A percentile compares a stretch with the other conserved stretches of the same genome.
phyloP scores from a whole-genome alignment of 1,140 invertebrate species.

The Drosophila pruinosa region DNA sequence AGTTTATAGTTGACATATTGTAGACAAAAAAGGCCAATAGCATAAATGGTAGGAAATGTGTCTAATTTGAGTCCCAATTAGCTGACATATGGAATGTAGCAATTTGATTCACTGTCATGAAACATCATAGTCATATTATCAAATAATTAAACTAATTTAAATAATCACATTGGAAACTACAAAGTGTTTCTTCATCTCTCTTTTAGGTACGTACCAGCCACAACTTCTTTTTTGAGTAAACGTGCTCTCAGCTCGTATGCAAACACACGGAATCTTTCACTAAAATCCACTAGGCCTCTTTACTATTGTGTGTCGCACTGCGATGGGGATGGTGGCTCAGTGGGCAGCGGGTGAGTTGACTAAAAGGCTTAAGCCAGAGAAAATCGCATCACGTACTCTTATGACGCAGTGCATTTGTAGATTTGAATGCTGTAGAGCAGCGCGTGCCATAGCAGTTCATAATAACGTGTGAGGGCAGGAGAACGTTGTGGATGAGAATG shows the following conservation, averaged over 20 bases:
- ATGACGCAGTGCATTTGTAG: slow-evolving; percentile 29
- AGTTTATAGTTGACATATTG: slow-evolving; percentile 45
- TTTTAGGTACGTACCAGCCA: slow-evolving; percentile 44
- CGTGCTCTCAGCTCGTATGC: not conserved
- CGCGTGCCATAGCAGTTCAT: slow-evolving; percentile 34
- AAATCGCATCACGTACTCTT: slow-evolving; percentile 10
- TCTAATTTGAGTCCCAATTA: slow-evolving; percentile 32
- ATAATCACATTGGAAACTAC: not conserved
- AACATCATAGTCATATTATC: not conserved
- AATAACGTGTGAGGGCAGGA: slow-evolving; percentile 18
- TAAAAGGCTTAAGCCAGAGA: slow-evolving; percentile 3
- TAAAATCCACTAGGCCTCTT: slow-evolving; percentile 3
- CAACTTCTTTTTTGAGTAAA: not conserved
- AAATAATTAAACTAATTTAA: not conserved
- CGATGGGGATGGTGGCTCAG: not conserved
- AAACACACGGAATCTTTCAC: slow-evolving; percentile 4
- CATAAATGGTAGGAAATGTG: slow-evolving; percentile 12
- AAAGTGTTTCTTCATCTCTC: not conserved
- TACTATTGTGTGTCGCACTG: not conserved
- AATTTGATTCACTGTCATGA: slow-evolving; percentile 10
- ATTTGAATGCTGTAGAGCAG: slow-evolving; percentile 30
- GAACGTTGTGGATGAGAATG: not conserved
- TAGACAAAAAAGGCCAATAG: slow-evolving; percentile 7
- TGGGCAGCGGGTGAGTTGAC: too few species aligned
- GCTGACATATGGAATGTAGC: slow-evolving; percentile 30